Percentiles rank a stretch among this genome's conserved stretches.
phyloP scores from a whole-genome alignment of 2,888 invertebrate genomes.

The Aplocera efformata region DNA sequence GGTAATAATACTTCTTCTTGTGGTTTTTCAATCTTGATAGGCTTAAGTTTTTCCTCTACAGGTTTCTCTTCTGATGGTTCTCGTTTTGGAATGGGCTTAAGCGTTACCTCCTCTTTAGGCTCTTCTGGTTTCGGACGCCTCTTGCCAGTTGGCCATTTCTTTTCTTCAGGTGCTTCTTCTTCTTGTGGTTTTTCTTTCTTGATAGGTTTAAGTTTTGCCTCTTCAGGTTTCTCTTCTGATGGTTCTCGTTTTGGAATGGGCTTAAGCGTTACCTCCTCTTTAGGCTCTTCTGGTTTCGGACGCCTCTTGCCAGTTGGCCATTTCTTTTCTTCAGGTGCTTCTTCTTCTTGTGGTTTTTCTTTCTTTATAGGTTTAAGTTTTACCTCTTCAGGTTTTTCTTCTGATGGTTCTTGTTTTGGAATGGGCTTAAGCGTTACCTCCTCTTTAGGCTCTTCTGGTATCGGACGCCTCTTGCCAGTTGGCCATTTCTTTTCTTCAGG shows the following conservation, averaged over 20 bases:
- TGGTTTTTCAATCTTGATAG: conserved; percentile 37
- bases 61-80: conserved; percentile 43
- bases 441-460: conserved; percentile 39
- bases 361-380: conserved; percentile 36
- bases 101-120: too few relatives aligned
- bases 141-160: conserved; percentile 39
- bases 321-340: conserved; percentile 34
- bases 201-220: conserved; percentile 35
- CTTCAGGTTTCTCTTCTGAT: conserved; percentile 43
- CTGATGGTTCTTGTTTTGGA: conserved; percentile 41
- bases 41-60: conserved; percentile 50
- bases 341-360: conserved; percentile 38
- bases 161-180: conserved; percentile 38
- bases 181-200: conserved; percentile 36
- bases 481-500: conserved; percentile 44
- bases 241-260: conserved; percentile 42
- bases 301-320: conserved; percentile 31
- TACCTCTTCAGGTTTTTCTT: conserved; percentile 61
- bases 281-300: conserved; percentile 40
- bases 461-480: conserved; percentile 40
- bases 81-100: conserved; percentile 56
- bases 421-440: conserved; percentile 57
- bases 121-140: conserved; percentile 18
- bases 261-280: conserved; percentile 55
- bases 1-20: conserved; percentile 42